Evolutionary conservation across 2,888 invertebrate genomes (phyloP).

Genomic region (Melieria omissa): DNA sequence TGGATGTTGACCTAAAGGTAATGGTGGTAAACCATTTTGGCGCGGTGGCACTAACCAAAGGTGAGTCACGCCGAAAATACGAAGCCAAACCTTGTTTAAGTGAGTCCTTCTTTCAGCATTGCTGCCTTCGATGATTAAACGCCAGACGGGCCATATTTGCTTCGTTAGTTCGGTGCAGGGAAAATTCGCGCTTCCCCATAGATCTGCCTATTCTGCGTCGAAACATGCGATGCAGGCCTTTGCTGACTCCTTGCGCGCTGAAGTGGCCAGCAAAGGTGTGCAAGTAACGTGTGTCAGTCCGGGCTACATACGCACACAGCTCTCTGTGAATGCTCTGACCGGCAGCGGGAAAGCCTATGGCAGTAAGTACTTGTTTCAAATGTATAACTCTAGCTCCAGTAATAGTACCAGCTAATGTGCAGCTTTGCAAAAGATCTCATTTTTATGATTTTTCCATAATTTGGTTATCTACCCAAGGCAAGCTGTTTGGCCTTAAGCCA

Average conservation of each 20-base stretch:
- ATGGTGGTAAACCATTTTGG: conserved; percentile 97
- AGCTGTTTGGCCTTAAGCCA: too few relatives aligned
- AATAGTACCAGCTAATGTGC: too few relatives aligned
- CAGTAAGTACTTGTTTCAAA: conserved; percentile 66
- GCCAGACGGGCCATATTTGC: conserved; percentile 82
- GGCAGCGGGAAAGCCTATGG: conserved; percentile 83
- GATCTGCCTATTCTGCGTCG: conserved; percentile 90
- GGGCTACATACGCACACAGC: conserved; percentile 87
- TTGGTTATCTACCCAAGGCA: too few relatives aligned
- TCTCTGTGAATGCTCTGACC: conserved; percentile 92
- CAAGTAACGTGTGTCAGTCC: conserved; percentile 91
- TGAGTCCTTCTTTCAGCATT: conserved; percentile 71
- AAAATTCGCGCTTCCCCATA: conserved; percentile 86
- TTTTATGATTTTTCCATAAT: too few relatives aligned
- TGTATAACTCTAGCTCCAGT: not conserved
- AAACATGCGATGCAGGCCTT: conserved; percentile 97
- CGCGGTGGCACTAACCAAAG: conserved; percentile 89
- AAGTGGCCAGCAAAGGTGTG: conserved; percentile 81
- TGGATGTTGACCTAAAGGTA: conserved; percentile 85
- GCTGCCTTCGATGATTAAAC: conserved; percentile 83
- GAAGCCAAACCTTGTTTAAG: not conserved
- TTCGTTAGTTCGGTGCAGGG: conserved; percentile 95
- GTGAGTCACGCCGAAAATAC: conserved; percentile 67
- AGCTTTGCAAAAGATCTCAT: too few relatives aligned
- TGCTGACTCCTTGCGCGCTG: conserved; percentile 89